Evolutionary conservation across 2,113 vertebrate genomes (phyloP).

Genomic region (Clinocottus analis): DNA sequence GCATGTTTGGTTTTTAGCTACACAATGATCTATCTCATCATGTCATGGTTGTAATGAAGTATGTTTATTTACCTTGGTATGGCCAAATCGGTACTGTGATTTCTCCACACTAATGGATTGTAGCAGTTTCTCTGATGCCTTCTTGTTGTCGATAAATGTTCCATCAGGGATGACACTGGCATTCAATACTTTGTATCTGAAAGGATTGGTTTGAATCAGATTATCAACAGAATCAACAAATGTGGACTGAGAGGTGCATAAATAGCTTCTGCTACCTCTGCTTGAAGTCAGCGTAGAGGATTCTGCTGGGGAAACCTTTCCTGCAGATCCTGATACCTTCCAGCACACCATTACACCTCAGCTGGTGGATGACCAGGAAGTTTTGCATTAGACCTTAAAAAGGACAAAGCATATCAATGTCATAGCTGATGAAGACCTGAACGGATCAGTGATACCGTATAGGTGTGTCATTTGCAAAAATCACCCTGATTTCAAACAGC

Average conservation of each 20-base stretch:
- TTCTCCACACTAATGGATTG: conserved; percentile 72
- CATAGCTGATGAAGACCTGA: background rate
- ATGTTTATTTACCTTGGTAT: conserved; percentile 85
- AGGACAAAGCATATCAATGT: conserved; percentile 2
- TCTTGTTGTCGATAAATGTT: conserved; percentile 90
- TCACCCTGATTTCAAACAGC: background rate
- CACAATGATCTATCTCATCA: background rate
- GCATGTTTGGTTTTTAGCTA: background rate
- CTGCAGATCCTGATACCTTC: conserved; percentile 95
- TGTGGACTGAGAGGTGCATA: background rate
- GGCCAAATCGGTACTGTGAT: conserved; percentile 90
- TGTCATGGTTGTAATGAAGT: background rate
- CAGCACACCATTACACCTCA: conserved; percentile 91
- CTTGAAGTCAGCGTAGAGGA: conserved; percentile 93
- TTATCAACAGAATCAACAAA: background rate
- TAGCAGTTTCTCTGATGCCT: conserved; percentile 90
- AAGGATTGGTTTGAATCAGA: background rate
- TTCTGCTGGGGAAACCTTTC: conserved; percentile 95
- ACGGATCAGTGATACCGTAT: background rate
- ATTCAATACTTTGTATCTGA: conserved; percentile 85
- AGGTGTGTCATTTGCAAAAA: background rate
- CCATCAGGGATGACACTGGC: conserved; percentile 88
- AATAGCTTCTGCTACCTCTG: conserved; percentile 82
- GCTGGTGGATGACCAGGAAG: conserved; percentile 91
- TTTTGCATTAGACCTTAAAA: conserved; percentile 91